A percentile compares a stretch with the other conserved stretches of the same genome.
phyloP scores from a whole-genome alignment of 2,888 invertebrate species.

The Philhelius pedissequus region DNA sequence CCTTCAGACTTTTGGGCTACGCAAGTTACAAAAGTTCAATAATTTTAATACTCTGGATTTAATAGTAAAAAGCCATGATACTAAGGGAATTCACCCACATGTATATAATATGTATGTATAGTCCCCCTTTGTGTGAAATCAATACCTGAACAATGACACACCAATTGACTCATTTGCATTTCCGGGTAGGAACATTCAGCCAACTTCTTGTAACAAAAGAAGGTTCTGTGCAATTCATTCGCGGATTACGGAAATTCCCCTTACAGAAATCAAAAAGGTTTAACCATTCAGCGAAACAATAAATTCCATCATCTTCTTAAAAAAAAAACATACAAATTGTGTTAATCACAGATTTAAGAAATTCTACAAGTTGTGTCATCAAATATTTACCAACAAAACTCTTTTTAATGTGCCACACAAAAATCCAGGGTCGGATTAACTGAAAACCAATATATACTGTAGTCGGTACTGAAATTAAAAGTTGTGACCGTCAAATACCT shows the following conservation, averaged over 20 bases:
- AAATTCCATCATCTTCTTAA: background rate
- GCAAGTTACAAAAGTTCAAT: too few species aligned
- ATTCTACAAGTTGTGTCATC: slow-evolving; percentile 1
- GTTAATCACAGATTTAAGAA: background rate
- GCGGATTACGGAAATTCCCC: background rate
- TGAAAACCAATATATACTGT: too few species aligned
- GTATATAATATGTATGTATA: too few species aligned
- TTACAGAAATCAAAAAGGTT: background rate
- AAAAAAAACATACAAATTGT: background rate
- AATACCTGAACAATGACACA: background rate
- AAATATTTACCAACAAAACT: background rate
- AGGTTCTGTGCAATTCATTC: background rate
- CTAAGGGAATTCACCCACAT: too few species aligned
- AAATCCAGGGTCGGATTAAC: background rate
- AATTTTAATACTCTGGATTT: too few species aligned
- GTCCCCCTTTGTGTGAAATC: background rate
- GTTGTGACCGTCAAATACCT: too few species aligned
- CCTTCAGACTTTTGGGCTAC: too few species aligned
- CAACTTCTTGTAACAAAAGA: background rate
- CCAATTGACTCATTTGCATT: background rate
- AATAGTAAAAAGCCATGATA: too few species aligned
- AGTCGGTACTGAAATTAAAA: background rate
- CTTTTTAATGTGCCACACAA: background rate
- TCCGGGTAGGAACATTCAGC: background rate
- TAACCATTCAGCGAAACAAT: background rate